Evolutionary conservation across 2,888 invertebrate genomes (phyloP).

Genomic region (Ethmia dodecea): DNA sequence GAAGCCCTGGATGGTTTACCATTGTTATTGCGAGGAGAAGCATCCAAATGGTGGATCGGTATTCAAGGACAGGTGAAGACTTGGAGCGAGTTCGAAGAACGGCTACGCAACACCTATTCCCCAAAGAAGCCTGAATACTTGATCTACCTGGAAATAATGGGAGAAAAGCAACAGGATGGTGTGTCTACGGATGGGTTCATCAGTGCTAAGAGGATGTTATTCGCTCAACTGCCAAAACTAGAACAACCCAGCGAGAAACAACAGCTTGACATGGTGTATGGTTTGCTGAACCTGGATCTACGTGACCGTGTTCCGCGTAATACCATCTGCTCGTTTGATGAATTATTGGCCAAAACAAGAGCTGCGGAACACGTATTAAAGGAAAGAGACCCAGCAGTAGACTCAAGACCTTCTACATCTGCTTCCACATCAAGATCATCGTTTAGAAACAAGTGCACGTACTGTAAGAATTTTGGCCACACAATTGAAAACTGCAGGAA

Average conservation of each 20-base stretch:
- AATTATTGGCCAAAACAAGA: not conserved
- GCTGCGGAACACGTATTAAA: no score
- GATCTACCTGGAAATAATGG: not conserved
- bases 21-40: not conserved
- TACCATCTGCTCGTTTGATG: not conserved
- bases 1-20: not conserved
- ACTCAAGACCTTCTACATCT: no score
- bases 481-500: no score
- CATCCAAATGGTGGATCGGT: constrained; percentile 1
- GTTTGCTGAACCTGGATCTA: not conserved
- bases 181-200: not conserved
- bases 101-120: not conserved
- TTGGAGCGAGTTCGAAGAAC: constrained; percentile 1
- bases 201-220: not conserved
- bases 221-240: constrained; percentile 1
- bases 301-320: not conserved
- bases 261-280: not conserved
- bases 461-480: no score
- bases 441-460: no score
- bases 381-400: no score
- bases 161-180: not conserved
- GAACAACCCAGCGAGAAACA: not conserved
- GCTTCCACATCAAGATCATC: no score
- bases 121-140: not conserved
- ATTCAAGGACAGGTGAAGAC: not conserved